phyloP scores from a whole-genome alignment of 2,888 invertebrate genomes.

The Agrilus cyanescens region DNA sequence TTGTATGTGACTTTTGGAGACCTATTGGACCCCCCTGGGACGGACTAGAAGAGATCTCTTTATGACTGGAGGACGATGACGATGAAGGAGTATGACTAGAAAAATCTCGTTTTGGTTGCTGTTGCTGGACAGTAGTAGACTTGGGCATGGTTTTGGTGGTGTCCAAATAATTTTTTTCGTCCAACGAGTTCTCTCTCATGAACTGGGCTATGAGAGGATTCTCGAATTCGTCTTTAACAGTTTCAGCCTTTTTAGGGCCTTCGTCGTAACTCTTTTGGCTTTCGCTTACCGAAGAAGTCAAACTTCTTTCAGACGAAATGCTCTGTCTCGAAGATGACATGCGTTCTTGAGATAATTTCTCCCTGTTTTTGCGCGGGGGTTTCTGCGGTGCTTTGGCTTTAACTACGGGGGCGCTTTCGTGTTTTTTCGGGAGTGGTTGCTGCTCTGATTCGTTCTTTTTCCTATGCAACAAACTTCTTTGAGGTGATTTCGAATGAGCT shows the following conservation, averaged over 20 bases:
- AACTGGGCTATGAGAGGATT: conserved; percentile 30
- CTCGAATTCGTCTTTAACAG: conserved; percentile 7
- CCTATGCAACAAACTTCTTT: not conserved
- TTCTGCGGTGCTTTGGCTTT: conserved; percentile 10
- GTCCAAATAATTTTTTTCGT: conserved; percentile 12
- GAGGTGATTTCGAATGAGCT: not conserved
- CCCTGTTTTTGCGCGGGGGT: conserved; percentile 14
- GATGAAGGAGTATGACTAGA: conserved; percentile 4
- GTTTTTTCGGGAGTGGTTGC: not conserved
- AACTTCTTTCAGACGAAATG: not conserved
- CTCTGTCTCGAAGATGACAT: conserved; percentile 1
- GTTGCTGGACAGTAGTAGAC: conserved; percentile 12
- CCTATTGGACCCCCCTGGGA: not conserved
- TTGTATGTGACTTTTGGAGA: conserved; percentile 2
- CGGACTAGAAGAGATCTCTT: not conserved
- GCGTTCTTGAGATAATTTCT: conserved; percentile 5
- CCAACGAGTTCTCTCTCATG: conserved; percentile 27
- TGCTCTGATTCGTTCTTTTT: not conserved
- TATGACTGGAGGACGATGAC: not conserved
- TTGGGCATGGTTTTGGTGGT: conserved; percentile 4
- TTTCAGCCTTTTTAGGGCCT: not conserved
- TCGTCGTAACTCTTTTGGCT: not conserved
- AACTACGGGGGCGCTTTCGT: not conserved
- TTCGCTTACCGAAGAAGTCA: not conserved
- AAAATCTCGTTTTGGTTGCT: conserved; percentile 2